A percentile compares a stretch with the other conserved stretches of the same genome.
Conservation (phyloP, 2,797 vertebrate genomes). For the Brachyalestes nurse region DNA sequence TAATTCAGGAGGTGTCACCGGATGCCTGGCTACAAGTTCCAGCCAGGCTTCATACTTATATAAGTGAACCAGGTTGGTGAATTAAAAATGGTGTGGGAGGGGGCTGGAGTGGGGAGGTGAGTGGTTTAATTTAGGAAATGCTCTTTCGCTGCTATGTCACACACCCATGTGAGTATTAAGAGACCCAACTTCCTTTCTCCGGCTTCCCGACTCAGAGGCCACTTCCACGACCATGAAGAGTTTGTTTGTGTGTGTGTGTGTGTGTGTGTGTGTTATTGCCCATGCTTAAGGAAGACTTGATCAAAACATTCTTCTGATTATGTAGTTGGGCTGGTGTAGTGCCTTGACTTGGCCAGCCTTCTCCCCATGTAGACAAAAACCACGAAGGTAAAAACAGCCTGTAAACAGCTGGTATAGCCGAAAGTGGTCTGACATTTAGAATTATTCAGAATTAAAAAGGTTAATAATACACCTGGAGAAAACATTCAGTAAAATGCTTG, state of each 20-base stretch:
- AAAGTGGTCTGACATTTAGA: too few species aligned
- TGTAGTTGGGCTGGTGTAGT: background rate
- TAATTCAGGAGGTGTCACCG: constrained; percentile 45
- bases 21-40: constrained; percentile 11
- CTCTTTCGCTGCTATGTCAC: constrained; percentile 49
- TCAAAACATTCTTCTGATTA: constrained; percentile 34
- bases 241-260: constrained; percentile 10
- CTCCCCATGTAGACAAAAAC: background rate
- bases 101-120: background rate
- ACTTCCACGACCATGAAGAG: constrained; percentile 18
- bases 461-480: background rate
- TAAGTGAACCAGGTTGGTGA: constrained; percentile 15
- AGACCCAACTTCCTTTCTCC: constrained; percentile 20
- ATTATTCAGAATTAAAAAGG: background rate
- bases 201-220: constrained; percentile 3
- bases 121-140: constrained; percentile 52
- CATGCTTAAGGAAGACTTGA: constrained; percentile 17
- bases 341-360: background rate
- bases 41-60: background rate
- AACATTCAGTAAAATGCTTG: background rate
- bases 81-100: background rate
- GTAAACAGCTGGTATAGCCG: too few species aligned
- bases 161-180: constrained; percentile 36
- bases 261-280: background rate
- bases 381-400: too few species aligned